Conservation (phyloP, 2,113 vertebrate genomes). For the Procapra przewalskii region DNA sequence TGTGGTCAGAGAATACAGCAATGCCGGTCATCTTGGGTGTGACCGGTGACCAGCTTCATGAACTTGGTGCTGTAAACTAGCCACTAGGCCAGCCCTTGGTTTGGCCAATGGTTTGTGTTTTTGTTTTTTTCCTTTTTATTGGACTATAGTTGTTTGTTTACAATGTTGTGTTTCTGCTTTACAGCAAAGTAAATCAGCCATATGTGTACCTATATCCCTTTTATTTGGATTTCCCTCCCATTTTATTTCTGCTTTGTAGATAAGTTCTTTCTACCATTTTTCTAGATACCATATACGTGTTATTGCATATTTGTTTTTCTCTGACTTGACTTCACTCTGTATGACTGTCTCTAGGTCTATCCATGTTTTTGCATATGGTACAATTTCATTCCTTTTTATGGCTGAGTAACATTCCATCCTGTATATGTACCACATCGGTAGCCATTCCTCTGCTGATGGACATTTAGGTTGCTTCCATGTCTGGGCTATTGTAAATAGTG, state of each 20-base stretch:
- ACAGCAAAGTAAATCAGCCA: not conserved
- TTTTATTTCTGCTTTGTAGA: not conserved
- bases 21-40: not conserved
- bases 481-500: not conserved
- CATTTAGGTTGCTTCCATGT: not conserved
- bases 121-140: not conserved
- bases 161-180: not conserved
- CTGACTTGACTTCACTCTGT: not conserved
- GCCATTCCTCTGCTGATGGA: not conserved
- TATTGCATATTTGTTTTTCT: not conserved
- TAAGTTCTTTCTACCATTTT: not conserved
- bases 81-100: not conserved
- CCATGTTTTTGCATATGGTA: not conserved
- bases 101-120: not conserved
- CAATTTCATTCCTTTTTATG: not conserved
- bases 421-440: not conserved
- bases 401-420: not conserved
- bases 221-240: not conserved
- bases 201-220: not conserved
- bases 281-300: not conserved
- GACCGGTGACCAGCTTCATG: not conserved
- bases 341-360: not conserved
- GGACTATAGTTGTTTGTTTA: not conserved
- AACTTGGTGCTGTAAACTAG: not conserved
- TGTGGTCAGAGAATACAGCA: not conserved